Percentiles rank a stretch among this genome's conserved stretches.
Evolutionary conservation across 2,888 invertebrate genomes (phyloP).

Genomic region (Schrankia costaestrigalis): DNA sequence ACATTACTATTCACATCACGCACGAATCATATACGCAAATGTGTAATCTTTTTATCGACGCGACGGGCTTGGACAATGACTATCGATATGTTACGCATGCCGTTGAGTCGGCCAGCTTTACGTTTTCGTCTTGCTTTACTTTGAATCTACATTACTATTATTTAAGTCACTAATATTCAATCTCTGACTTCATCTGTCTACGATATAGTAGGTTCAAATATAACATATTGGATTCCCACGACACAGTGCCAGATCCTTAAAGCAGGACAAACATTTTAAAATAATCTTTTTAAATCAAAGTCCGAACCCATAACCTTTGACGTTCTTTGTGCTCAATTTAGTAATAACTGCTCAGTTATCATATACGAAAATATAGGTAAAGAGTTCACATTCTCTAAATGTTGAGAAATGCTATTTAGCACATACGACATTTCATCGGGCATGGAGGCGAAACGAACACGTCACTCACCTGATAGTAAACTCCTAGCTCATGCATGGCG

Average conservation of each 20-base stretch:
- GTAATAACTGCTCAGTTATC: conserved; percentile 24
- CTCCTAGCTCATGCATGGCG: too few relatives aligned
- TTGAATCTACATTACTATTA: background rate
- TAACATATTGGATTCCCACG: too few relatives aligned
- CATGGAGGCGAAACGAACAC: too few relatives aligned
- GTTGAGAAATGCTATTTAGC: conserved; percentile 9
- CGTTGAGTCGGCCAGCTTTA: background rate
- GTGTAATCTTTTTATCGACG: conserved; percentile 75
- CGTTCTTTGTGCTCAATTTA: conserved; percentile 7
- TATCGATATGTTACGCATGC: conserved; percentile 36
- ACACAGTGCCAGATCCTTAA: too few relatives aligned
- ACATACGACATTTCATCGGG: conserved; percentile 15
- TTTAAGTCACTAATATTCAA: background rate
- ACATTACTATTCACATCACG: conserved; percentile 75
- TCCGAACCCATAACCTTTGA: background rate
- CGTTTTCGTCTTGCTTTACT: too few relatives aligned
- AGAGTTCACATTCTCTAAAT: conserved; percentile 24
- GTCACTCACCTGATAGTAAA: too few relatives aligned
- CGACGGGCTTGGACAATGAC: conserved; percentile 52
- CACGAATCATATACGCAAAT: conserved; percentile 70
- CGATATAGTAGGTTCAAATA: too few relatives aligned
- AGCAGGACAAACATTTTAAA: too few relatives aligned
- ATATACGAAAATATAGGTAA: conserved; percentile 26
- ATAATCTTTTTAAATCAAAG: too few relatives aligned
- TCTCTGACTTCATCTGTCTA: too few relatives aligned